Evolutionary conservation across 2,113 vertebrate species (phyloP), one percentile per base, ranked within the genome.

Genomic region (Tychaedon coryphoeus): DNA sequence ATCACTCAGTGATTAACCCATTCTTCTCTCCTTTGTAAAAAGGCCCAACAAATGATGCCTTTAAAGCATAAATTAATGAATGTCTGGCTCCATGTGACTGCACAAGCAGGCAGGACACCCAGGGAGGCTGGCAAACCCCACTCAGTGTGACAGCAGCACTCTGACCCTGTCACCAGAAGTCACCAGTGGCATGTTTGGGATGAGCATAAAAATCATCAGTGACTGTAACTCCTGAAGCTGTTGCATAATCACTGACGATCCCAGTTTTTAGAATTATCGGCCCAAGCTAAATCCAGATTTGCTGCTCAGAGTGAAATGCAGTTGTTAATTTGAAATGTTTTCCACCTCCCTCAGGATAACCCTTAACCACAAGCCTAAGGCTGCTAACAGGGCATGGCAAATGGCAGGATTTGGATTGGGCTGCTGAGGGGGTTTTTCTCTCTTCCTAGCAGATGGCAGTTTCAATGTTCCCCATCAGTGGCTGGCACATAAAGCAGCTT

Each of bases 371-470:
- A 8, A 47, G 67, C 53, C 51, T 0, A 2, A 66, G 62, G 78
- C 43, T 67, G 78, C n/a, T 64, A 31, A 74, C 11, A 8, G 91
- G 76, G 50, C 58, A 53, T 34, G 61, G 64, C 33, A 75, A 94
- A 86, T 3, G n/a, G 72, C 42, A 75, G 82, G 43, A 20, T 33
- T 66, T 61, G 70, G 70, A 66, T 34, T 56, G 53, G 50, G 33
- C 43, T 82, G 54, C 19, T 45, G 33, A 50, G 24, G 25, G 15
- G 0, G 9, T 64, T 70, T 18, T 28, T 10, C 8, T 26, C 58
- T 64, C 23, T 57, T 45, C 77, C 51, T 31, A 79, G 51, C 96
- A 96, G 90, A 88, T 94, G 94, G 95, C 58, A 48, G 66, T 42
- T 90, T 74, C 90, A 81, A 48, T 83, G 53, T 70, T 94, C 47